Evolutionary conservation across 2,888 invertebrate genomes (phyloP), one percentile per base, ranked within the genome.

Genomic region (Ormia ochracea): DNA sequence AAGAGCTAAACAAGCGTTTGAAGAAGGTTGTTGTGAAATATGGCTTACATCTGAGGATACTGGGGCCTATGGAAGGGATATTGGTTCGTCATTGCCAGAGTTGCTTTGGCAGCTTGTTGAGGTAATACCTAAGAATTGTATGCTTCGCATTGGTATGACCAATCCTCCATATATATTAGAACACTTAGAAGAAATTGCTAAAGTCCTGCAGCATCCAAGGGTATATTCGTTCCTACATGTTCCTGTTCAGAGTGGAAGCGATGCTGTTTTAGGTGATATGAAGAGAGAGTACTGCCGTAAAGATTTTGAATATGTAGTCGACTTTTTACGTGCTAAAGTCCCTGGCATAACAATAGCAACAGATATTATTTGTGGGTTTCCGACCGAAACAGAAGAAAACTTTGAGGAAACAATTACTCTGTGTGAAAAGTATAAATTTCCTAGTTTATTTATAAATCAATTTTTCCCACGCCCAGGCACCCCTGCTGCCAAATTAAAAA

Each of bases 1-100:
- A 73, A 91, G 98, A 81, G 98, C 97, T 0, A 90, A 91, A 33
- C 96, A 97, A 90, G 96, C 96, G 0, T 98, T 96, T 86, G 89
- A 91, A 75, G 98, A 99, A 89, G 98, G 98, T 0, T 98, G 98
- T 3, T 94, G 95, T 66, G 99, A 99, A 90, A 93, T 99, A 12
- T 99, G 99, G 99, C 90, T 99, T 19, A 99, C 99, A 0, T 98
- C 98, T 2, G 99, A 99, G 89, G 99, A 99, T 88, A 97, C 98
- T 0, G 99, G 98, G 0, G 97, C 99, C 0, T 99, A 98, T 89
- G 99, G 99, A 0, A 93, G 96, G 72, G 99, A 99, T 88, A 97
- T 99, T 81, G 97, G 95, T 23, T 93, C 94, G 0, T 95, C 94
- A 0, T 90, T 99, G 48, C 98, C 98, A 0, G 94, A 94, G 87